Conservation (phyloP, 2,113 vertebrate species). For the Nycticebus coucang region DNA sequence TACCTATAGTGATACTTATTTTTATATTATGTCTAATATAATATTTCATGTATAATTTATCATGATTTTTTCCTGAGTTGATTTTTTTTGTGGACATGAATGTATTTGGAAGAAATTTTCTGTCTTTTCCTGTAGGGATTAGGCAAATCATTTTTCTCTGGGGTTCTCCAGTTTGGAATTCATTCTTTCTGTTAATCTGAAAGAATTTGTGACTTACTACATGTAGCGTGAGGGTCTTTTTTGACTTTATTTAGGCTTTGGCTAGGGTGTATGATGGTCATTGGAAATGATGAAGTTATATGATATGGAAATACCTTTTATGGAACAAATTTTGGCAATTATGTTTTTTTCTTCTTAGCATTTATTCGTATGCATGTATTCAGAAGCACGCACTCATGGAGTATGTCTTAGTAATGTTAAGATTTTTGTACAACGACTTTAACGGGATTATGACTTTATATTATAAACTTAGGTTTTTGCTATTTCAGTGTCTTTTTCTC, state of each 20-base stretch:
- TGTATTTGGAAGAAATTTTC: not conserved
- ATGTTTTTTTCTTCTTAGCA: not conserved
- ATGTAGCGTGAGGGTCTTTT: not conserved
- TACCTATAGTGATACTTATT: not conserved
- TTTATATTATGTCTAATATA: not conserved
- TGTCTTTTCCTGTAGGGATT: not conserved
- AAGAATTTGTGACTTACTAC: not conserved
- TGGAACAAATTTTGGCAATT: conserved; percentile 42
- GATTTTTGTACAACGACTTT: not conserved
- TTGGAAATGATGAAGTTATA: not conserved
- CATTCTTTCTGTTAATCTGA: not conserved
- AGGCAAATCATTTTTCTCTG: not conserved
- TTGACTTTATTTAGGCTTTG: not conserved
- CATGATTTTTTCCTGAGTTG: not conserved
- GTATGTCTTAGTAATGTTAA: not conserved
- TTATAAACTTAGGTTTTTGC: not conserved
- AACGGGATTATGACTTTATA: not conserved
- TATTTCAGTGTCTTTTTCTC: conserved; percentile 40
- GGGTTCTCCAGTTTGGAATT: not conserved
- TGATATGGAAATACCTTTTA: not conserved
- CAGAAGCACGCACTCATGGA: not conserved
- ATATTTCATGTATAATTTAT: not conserved
- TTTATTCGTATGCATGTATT: not conserved
- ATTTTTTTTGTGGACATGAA: not conserved
- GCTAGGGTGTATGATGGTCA: not conserved